Percentiles rank a stretch among this genome's conserved stretches.
These are phyloP conservation scores for Emydura subglobosa DNA, from an alignment of 2,113 vertebrate genomes.

Conservation along the genomic window DNA sequence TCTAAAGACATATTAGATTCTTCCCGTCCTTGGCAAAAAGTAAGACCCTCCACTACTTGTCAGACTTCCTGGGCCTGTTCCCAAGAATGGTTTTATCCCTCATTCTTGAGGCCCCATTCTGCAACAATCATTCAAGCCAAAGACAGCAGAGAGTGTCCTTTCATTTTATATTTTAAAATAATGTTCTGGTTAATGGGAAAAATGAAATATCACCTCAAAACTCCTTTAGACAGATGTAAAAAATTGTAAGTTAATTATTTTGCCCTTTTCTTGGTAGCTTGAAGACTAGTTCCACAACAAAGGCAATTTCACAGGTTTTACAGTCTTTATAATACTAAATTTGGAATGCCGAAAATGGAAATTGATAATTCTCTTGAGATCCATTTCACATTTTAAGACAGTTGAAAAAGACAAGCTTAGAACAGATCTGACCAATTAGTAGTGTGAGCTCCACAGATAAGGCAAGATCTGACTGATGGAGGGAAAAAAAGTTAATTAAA, in stretches of 20 bases:
- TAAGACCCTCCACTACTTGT: background rate
- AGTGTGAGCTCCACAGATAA: background rate
- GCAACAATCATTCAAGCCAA: background rate
- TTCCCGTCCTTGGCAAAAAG: background rate
- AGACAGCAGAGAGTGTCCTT: background rate
- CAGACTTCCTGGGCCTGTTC: background rate
- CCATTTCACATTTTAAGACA: background rate
- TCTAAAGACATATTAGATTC: background rate
- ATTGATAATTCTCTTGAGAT: background rate
- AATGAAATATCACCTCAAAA: background rate
- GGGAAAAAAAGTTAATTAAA: background rate
- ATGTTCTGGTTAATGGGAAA: background rate
- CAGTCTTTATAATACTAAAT: background rate
- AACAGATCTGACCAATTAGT: background rate
- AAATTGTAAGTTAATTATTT: background rate
- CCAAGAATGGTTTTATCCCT: rapidly evolving
- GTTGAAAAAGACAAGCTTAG: background rate
- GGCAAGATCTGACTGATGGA: background rate
- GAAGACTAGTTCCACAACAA: background rate
- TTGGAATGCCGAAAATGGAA: background rate
- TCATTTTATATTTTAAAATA: background rate
- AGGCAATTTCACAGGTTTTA: background rate
- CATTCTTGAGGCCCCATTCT: background rate
- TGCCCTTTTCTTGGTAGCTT: background rate
- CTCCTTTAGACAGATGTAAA: background rate